A percentile compares a stretch with the other conserved stretches of the same genome.
Conservation (phyloP, 2,888 invertebrate genomes). For the Amorpha juglandis region DNA sequence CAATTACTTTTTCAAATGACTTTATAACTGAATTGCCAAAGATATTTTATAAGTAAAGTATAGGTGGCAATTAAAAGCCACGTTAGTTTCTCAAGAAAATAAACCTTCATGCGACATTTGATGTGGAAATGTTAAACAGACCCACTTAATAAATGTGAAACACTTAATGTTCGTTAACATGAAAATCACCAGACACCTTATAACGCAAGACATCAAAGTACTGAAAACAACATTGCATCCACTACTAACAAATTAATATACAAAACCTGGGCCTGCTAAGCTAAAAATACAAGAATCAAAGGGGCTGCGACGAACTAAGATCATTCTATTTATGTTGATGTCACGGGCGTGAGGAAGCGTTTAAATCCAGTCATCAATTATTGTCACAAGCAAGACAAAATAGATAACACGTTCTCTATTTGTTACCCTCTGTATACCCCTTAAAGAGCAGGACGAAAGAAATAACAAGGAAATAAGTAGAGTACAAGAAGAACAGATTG, state of each 20-base stretch:
- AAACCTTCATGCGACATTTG: neutral
- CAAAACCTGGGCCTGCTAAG: slow-evolving; percentile 72
- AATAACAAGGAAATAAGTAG: slow-evolving; percentile 76
- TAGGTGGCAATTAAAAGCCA: neutral
- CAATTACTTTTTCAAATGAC: too few relatives aligned
- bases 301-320: slow-evolving; percentile 77
- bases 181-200: slow-evolving; percentile 77
- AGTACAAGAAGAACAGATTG: slow-evolving; percentile 70
- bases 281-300: slow-evolving; percentile 83
- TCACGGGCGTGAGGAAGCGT: slow-evolving; percentile 85
- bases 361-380: slow-evolving; percentile 84
- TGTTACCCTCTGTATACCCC: slow-evolving; percentile 66
- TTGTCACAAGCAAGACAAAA: slow-evolving; percentile 82
- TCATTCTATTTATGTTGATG: slow-evolving; percentile 84
- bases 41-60: neutral
- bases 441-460: slow-evolving; percentile 76
- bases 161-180: slow-evolving; percentile 62
- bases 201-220: slow-evolving; percentile 81
- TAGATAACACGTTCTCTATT: slow-evolving; percentile 82
- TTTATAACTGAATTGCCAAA: neutral
- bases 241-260: slow-evolving; percentile 77
- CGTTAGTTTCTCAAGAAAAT: slow-evolving; percentile 3
- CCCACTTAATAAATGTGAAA: slow-evolving; percentile 54
- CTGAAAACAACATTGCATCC: slow-evolving; percentile 62
- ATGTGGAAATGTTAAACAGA: slow-evolving; percentile 46